Conservation (phyloP, 53 echinoderm and acorn worm species). For the Henricia sp. region DNA sequence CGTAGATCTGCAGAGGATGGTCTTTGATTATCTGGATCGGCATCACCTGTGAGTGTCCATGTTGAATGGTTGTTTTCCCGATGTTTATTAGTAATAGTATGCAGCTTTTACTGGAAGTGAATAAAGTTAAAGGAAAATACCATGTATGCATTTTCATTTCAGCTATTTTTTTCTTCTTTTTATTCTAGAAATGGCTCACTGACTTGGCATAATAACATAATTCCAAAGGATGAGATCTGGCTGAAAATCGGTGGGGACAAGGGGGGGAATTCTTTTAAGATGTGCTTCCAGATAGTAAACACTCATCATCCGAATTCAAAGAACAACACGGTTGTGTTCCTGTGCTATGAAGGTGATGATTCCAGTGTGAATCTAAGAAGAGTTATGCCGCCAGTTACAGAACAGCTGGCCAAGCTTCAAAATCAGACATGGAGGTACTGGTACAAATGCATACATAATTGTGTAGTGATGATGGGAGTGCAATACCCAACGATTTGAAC, state of each 20-base stretch:
- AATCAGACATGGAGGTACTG: constrained; percentile 14
- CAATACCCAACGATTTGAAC: too few relatives aligned
- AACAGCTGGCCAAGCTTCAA: neutral
- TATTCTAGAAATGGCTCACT: constrained; percentile 13
- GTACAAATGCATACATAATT: too few relatives aligned
- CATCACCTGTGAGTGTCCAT: constrained; percentile 5
- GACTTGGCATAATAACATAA: constrained; percentile 12
- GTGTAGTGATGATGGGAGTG: too few relatives aligned
- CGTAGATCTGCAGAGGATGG: neutral
- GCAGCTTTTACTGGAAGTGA: too few relatives aligned
- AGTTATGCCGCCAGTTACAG: neutral
- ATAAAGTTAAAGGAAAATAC: too few relatives aligned
- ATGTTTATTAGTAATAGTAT: too few relatives aligned
- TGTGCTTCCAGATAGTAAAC: constrained; percentile 27
- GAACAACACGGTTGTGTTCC: constrained; percentile 24
- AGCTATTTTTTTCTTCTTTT: neutral
- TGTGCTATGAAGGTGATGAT: constrained; percentile 27
- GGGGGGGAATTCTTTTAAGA: constrained; percentile 25
- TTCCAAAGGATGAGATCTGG: constrained; percentile 42
- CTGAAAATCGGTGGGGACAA: constrained; percentile 21
- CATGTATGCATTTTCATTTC: too few relatives aligned
- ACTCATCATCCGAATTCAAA: neutral
- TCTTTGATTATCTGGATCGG: constrained; percentile 9
- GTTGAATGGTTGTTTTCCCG: too few relatives aligned
- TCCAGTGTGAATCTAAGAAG: neutral